A percentile compares a stretch with the other conserved stretches of the same genome.
Evolutionary conservation across 2,113 vertebrate genomes (phyloP).

Genomic region (Calidris pugnax): DNA sequence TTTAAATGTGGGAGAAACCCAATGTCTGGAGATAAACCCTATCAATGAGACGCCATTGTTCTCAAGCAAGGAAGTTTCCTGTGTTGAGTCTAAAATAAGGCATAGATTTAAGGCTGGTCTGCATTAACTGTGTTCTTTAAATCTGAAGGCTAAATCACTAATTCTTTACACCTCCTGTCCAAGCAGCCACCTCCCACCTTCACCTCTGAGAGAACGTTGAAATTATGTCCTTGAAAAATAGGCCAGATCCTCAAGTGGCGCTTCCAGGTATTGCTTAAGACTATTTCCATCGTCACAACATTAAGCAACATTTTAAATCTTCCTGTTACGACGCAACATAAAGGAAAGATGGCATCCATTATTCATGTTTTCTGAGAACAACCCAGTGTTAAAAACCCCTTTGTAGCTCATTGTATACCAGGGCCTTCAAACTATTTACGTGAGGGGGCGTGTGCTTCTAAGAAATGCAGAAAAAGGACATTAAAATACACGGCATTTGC

Average conservation of each 20-base stretch:
- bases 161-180: background rate
- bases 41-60: background rate
- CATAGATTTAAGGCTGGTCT: background rate
- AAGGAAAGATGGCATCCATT: constrained; percentile 5
- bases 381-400: background rate
- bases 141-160: background rate
- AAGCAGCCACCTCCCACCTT: background rate
- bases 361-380: background rate
- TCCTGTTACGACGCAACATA: background rate
- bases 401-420: background rate
- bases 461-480: background rate
- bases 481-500: background rate
- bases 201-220: background rate
- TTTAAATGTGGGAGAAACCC: background rate
- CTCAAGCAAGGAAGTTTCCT: background rate
- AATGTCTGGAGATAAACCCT: background rate
- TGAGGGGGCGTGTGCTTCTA: background rate
- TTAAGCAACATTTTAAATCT: background rate
- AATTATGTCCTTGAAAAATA: background rate
- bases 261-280: constrained; percentile 6
- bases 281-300: background rate
- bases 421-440: background rate
- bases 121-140: background rate
- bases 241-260: background rate
- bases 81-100: background rate